A percentile compares a stretch with the other conserved stretches of the same genome.
phyloP scores from a whole-genome alignment of 2,888 invertebrate species.

The Chydorus sphaericus region DNA sequence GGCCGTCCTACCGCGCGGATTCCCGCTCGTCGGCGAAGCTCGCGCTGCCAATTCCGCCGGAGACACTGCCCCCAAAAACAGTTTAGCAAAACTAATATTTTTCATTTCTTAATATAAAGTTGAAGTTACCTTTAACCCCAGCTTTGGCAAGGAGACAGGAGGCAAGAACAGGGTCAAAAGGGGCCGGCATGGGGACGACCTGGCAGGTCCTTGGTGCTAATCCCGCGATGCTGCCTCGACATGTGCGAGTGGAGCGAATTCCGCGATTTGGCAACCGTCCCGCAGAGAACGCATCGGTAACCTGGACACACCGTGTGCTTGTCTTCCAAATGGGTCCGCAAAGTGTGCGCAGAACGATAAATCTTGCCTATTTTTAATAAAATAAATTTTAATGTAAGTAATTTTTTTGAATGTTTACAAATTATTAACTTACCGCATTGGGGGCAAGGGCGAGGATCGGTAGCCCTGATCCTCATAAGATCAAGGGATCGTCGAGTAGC shows the following conservation, averaged over 20 bases:
- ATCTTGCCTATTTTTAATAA: constrained; percentile 41
- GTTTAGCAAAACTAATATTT: no score
- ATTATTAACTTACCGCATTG: constrained; percentile 49
- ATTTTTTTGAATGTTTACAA: background rate
- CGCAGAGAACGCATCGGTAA: constrained; percentile 78
- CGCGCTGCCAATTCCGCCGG: constrained; percentile 66
- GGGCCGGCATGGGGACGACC: constrained; percentile 83
- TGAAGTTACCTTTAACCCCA: constrained; percentile 52
- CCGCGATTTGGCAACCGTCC: constrained; percentile 80
- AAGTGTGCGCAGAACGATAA: constrained; percentile 77
- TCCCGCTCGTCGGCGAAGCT: constrained; percentile 61
- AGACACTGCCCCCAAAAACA: constrained; percentile 25
- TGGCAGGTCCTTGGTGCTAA: constrained; percentile 82
- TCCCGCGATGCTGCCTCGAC: constrained; percentile 83
- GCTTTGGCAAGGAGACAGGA: constrained; percentile 61
- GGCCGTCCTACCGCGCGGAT: constrained; percentile 27
- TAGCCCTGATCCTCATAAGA: constrained; percentile 71
- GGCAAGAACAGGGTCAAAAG: constrained; percentile 79
- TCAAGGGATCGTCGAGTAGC: constrained; percentile 61
- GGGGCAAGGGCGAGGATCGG: constrained; percentile 80
- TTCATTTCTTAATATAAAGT: background rate
- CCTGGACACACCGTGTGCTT: constrained; percentile 87
- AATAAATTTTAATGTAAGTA: background rate
- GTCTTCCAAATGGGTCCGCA: constrained; percentile 80
- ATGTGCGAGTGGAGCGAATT: constrained; percentile 86